phyloP scores from a whole-genome alignment of 2,113 vertebrate species.

The Raja brachyura region DNA sequence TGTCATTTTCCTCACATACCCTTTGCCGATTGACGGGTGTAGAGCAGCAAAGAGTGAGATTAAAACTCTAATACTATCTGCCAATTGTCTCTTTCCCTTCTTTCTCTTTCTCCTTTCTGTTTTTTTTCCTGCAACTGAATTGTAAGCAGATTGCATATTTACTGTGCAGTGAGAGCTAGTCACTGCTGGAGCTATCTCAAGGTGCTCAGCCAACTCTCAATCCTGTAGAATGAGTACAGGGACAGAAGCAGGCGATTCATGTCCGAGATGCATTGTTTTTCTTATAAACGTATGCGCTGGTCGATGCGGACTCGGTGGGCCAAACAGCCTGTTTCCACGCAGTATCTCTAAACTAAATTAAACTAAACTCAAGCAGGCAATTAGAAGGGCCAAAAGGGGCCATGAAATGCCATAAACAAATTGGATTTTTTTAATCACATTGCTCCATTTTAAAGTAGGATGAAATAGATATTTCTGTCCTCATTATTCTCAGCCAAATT shows the following conservation, averaged over 20 bases:
- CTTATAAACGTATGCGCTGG: neutral
- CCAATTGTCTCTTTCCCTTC: neutral
- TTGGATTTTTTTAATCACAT: neutral
- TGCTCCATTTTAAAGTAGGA: neutral
- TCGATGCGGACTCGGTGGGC: too few relatives aligned
- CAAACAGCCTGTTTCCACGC: too few relatives aligned
- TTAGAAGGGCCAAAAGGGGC: too few relatives aligned
- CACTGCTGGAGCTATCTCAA: neutral
- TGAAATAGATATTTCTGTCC: neutral
- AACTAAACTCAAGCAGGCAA: too few relatives aligned
- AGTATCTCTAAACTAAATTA: too few relatives aligned
- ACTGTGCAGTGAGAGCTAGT: neutral
- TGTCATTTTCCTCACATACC: neutral
- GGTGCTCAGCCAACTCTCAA: neutral
- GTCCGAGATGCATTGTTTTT: neutral
- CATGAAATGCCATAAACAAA: too few relatives aligned
- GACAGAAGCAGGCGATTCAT: neutral
- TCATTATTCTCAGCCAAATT: neutral
- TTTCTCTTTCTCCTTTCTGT: neutral
- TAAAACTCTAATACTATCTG: neutral
- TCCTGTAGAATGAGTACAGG: neutral
- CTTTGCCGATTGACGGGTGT: neutral
- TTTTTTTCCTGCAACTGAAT: neutral
- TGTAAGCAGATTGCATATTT: neutral
- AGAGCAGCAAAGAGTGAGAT: neutral